phyloP scores from a whole-genome alignment of 1,140 invertebrate species.

The Pantala flavescens region DNA sequence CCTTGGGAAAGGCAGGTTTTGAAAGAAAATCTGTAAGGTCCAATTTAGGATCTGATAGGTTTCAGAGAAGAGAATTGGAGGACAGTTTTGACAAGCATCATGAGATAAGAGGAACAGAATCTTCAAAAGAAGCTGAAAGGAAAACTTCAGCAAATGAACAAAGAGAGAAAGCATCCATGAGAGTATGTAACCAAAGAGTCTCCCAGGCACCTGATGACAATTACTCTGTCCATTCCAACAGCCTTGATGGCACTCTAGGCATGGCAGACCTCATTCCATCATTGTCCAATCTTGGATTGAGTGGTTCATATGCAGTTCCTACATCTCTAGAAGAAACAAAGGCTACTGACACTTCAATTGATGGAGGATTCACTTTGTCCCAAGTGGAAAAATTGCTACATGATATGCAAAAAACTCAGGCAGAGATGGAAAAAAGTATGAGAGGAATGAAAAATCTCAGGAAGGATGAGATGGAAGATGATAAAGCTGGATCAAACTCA shows the following conservation, averaged over 20 bases:
- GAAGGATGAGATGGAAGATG: not conserved
- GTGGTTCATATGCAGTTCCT: not conserved
- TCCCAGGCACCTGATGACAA: not conserved
- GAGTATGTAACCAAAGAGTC: not conserved
- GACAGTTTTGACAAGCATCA: not conserved
- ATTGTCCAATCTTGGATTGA: not conserved
- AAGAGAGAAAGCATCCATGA: not conserved
- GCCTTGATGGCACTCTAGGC: not conserved
- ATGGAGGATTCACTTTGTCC: not conserved
- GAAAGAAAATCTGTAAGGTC: too few species aligned
- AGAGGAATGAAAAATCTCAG: not conserved
- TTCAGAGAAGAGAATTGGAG: not conserved
- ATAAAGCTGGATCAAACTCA: not conserved
- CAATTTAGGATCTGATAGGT: too few species aligned
- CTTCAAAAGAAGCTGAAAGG: not conserved
- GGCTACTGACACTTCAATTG: not conserved
- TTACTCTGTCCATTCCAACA: not conserved
- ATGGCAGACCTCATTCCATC: not conserved
- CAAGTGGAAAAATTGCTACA: not conserved
- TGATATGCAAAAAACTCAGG: not conserved
- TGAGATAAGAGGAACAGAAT: not conserved
- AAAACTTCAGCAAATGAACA: not conserved
- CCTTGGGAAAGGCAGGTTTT: too few species aligned
- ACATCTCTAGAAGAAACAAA: not conserved
- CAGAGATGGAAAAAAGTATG: not conserved